Evolutionary conservation across 2,113 vertebrate species (phyloP).

Genomic region (Pomatostomus ruficeps): DNA sequence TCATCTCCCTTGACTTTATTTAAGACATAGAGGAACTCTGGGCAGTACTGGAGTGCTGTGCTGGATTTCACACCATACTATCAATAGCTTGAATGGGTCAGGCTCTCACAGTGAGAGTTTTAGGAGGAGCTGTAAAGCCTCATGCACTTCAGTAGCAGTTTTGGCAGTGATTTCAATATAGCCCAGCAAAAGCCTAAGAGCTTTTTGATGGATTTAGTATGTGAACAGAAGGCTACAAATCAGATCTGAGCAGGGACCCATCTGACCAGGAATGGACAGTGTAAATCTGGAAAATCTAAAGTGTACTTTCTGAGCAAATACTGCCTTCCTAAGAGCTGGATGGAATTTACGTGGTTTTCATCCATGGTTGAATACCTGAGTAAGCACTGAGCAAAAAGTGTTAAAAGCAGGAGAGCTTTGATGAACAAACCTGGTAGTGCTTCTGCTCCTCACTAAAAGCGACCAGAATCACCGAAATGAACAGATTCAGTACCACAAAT

Average conservation of each 20-base stretch:
- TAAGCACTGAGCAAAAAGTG: neutral
- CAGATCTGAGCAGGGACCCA: neutral
- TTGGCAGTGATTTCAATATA: neutral
- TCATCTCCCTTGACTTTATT: neutral
- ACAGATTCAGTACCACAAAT: slow-evolving; percentile 93
- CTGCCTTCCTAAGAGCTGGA: neutral
- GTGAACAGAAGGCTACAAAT: neutral
- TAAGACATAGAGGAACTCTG: neutral
- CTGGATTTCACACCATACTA: neutral
- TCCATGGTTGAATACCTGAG: neutral
- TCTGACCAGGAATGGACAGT: neutral
- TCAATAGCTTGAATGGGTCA: neutral
- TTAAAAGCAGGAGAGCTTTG: neutral
- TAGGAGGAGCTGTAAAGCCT: neutral
- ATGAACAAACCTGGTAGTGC: slow-evolving; percentile 79
- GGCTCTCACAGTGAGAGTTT: neutral
- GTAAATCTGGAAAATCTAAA: neutral
- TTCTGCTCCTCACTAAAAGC: slow-evolving; percentile 92
- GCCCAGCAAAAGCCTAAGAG: neutral
- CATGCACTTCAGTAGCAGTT: neutral
- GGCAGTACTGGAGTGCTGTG: neutral
- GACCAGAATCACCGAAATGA: slow-evolving; percentile 93
- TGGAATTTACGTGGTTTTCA: neutral
- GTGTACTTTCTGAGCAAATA: neutral
- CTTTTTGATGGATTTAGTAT: neutral